Percentiles rank a stretch among this genome's conserved stretches.
Evolutionary conservation across 2,888 invertebrate genomes (phyloP).

Genomic region (Polyommatus icarus): DNA sequence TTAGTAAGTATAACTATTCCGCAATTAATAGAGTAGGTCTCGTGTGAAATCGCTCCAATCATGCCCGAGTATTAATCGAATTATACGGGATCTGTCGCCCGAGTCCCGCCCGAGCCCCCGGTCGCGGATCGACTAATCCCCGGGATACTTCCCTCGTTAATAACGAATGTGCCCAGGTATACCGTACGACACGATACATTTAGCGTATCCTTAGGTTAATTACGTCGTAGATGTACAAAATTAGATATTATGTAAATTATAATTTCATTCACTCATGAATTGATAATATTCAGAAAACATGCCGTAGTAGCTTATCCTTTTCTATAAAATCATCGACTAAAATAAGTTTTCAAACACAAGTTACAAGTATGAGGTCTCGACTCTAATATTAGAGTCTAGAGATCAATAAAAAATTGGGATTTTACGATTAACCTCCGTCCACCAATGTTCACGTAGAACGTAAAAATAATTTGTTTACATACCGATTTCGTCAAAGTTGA

Average conservation of each 20-base stretch:
- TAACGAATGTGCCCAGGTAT: not conserved
- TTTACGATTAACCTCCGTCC: no score
- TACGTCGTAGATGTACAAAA: not conserved
- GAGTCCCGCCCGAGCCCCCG: not conserved
- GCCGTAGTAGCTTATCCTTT: not conserved
- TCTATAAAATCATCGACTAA: not conserved
- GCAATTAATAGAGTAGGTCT: not conserved
- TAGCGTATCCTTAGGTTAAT: no score
- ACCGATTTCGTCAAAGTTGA: not conserved
- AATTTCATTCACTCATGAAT: no score
- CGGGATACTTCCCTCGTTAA: not conserved
- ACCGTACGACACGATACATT: not conserved
- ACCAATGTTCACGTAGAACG: no score
- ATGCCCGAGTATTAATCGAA: conserved; percentile 21
- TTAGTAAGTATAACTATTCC: not conserved
- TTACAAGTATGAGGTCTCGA: no score
- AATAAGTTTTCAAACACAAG: not conserved
- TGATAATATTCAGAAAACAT: not conserved
- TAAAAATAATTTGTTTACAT: no score
- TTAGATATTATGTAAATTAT: not conserved
- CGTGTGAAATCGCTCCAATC: conserved; percentile 23
- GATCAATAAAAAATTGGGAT: no score
- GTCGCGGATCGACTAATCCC: not conserved
- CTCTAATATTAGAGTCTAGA: no score
- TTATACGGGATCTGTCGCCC: not conserved